Evolutionary conservation across 2,797 vertebrate species (phyloP).

Genomic region (Lepus townsendii): DNA sequence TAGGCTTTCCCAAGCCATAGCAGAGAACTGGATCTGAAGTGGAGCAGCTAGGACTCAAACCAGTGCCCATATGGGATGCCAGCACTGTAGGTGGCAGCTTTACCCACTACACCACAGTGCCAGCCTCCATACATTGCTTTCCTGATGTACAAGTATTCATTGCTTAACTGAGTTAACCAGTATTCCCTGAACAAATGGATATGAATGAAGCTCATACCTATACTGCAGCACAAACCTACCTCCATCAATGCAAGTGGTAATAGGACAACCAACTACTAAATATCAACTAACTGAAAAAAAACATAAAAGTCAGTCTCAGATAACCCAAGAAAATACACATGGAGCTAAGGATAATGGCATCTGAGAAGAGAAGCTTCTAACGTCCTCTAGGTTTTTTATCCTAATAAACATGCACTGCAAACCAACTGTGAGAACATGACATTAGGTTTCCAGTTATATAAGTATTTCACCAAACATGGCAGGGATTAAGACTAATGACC

Average conservation of each 20-base stretch:
- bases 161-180: constrained; percentile 3
- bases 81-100: too few species aligned
- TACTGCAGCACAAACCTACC: not conserved
- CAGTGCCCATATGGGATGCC: too few species aligned
- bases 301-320: not conserved
- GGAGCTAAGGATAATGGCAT: not conserved
- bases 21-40: too few species aligned
- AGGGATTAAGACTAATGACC: not conserved
- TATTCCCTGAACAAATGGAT: not conserved
- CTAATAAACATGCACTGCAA: constrained; percentile 8
- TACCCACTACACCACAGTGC: too few species aligned
- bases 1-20: too few species aligned
- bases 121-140: too few species aligned
- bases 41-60: too few species aligned
- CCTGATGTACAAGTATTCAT: not conserved
- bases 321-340: not conserved
- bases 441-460: not conserved
- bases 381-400: not conserved
- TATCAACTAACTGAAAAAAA: not conserved
- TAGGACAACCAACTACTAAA: constrained; percentile 33
- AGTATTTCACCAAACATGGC: not conserved
- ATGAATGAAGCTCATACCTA: not conserved
- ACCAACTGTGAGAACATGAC: not conserved
- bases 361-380: not conserved
- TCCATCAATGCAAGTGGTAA: not conserved